Conservation (phyloP, 2,797 vertebrate genomes). For the Atherinosoma microstoma region DNA sequence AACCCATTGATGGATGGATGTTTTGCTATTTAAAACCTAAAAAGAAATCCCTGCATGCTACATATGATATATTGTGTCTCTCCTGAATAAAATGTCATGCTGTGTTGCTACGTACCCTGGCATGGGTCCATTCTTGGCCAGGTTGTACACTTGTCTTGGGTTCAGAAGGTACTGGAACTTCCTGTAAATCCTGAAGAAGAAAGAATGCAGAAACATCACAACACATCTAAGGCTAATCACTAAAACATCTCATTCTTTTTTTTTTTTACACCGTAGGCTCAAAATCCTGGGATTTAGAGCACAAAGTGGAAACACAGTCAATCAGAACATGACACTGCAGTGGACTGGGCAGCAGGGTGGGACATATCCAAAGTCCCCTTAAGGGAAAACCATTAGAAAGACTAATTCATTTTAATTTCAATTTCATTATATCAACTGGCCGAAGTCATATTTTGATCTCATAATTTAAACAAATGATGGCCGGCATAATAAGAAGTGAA, state of each 20-base stretch:
- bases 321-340: conserved; percentile 37
- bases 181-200: conserved; percentile 87
- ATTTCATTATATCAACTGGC: conserved; percentile 86
- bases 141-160: conserved; percentile 95
- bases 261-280: neutral
- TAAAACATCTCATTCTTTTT: conserved; percentile 1
- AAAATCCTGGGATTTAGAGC: neutral
- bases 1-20: no score
- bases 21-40: no score
- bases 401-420: conserved; percentile 87
- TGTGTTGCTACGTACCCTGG: conserved; percentile 83
- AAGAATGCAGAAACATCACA: neutral
- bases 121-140: conserved; percentile 93
- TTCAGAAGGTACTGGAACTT: conserved; percentile 96
- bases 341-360: conserved; percentile 62
- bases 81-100: no score
- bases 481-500: conserved; percentile 78
- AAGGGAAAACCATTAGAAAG: conserved; percentile 84
- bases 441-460: conserved; percentile 87
- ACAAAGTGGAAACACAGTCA: conserved; percentile 19
- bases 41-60: no score
- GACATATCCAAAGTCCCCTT: conserved; percentile 68
- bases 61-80: no score
- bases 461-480: conserved; percentile 85
- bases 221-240: neutral